Base-by-base conservation (phyloP, 2,888 invertebrate species). In the Carabus problematicus region DNA sequence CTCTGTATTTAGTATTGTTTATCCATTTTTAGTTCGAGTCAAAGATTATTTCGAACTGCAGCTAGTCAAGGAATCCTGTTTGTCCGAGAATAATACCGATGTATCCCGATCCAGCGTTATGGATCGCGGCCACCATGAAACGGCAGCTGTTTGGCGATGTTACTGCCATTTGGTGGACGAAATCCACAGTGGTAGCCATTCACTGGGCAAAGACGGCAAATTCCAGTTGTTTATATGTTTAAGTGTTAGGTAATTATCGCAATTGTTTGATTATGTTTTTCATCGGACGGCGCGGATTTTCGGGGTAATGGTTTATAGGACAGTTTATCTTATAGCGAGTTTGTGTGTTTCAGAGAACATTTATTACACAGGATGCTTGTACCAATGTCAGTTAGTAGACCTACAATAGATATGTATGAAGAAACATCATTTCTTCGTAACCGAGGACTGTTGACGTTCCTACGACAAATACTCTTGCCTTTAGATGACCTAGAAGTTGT, bases 201-300 rank as follows among this genome's bases (percentile, higher is more conserved):
- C 92, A n/a, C 85, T 96, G 18, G 99, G 98, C 64, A 98, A 98
- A 81, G 98, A 99, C 83, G 98, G 97, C 60, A 97, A 97, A 82
- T 98, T 99, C 81, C 98, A 98, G 82, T 87, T 98, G 45, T 97
- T 98, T 79, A 91, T 98, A 75, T 97, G 98, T 80, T 87, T 98
- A 41, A 93, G 95, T 77, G 88, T 95, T 75, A 91, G 97, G 97
- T 97, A 82, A 79, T 77, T 74, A 29, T 29, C 3, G 6, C 29
- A 29, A 6, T 29, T 29, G 29, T 14, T 14, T 11, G n/a, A 3
- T 54, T 41, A 54, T 42, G 6, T 29, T n/a, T n/a, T n/a, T n/a
- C n/a, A n/a, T n/a, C n/a, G n/a, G n/a, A n/a, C n/a, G n/a, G n/a
- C n/a, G n/a, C n/a, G n/a, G n/a, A n/a, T n/a, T n/a, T n/a, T n/a